Conservation (phyloP, 2,888 invertebrate species). For the Tenthredo notha region DNA sequence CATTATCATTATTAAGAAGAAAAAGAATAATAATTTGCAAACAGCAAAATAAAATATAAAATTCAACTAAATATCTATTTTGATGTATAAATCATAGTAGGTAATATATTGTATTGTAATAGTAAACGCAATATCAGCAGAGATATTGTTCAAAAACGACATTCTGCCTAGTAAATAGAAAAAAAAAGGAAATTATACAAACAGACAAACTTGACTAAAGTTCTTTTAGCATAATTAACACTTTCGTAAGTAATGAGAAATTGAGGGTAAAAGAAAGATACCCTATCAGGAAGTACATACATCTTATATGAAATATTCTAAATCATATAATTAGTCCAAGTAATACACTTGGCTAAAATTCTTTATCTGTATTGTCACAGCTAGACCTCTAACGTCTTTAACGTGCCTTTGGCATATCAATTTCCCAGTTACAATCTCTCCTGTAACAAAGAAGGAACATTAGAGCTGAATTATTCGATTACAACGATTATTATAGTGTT, state of each 20-base stretch:
- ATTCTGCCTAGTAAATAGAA: neutral
- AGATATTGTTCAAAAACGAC: neutral
- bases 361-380: conserved; percentile 84
- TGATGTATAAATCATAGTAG: neutral
- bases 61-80: conserved; percentile 1
- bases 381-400: conserved; percentile 87
- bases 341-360: conserved; percentile 73
- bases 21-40: conserved; percentile 3
- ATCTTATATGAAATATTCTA: neutral
- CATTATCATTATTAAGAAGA: neutral
- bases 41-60: neutral
- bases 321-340: conserved; percentile 68
- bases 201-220: neutral
- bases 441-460: conserved; percentile 76
- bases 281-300: conserved; percentile 11
- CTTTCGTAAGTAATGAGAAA: conserved; percentile 23
- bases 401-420: conserved; percentile 87
- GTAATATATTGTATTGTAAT: neutral
- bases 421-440: conserved; percentile 83
- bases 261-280: neutral
- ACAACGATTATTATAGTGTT: neutral
- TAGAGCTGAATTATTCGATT: neutral
- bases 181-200: conserved; percentile 17
- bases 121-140: neutral
- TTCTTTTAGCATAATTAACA: conserved; percentile 12